Conservation (phyloP, 1,140 invertebrate genomes). For the Drosophila mayri region DNA sequence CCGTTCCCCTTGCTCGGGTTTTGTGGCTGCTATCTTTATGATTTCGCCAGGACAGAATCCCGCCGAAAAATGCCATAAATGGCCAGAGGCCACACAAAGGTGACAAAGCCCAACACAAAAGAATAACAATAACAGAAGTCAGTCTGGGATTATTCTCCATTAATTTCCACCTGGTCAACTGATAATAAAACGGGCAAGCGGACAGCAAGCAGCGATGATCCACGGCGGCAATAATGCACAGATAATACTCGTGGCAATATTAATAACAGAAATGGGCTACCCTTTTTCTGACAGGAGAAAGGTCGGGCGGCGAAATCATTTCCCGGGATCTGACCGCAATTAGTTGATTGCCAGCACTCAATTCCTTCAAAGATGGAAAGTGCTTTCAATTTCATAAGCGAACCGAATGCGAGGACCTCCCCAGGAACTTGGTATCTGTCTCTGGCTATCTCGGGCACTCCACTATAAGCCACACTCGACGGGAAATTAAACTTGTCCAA, state of each 20-base stretch:
- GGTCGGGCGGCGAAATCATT: conserved; percentile 12
- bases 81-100: conserved; percentile 38
- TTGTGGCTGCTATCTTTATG: conserved; percentile 68
- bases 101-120: conserved; percentile 19
- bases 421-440: conserved; percentile 24
- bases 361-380: conserved; percentile 73
- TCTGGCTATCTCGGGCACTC: conserved; percentile 34
- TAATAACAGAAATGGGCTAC: conserved; percentile 39
- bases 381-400: conserved; percentile 77
- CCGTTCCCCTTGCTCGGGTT: conserved; percentile 10
- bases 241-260: conserved; percentile 65
- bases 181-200: conserved; percentile 59
- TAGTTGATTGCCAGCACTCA: conserved; percentile 74
- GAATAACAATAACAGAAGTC: conserved; percentile 59
- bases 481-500: conserved; percentile 82
- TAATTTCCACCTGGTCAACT: conserved; percentile 73
- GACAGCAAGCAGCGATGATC: conserved; percentile 19
- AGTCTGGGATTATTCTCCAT: conserved; percentile 67
- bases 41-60: conserved; percentile 49
- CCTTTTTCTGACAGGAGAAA: conserved; percentile 14
- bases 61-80: conserved; percentile 44
- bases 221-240: conserved; percentile 48
- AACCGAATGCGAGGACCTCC: background rate
- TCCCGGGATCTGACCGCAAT: conserved; percentile 54
- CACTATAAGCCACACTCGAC: conserved; percentile 55